These are phyloP conservation scores for Lymantria monacha DNA, from an alignment of 2,888 invertebrate genomes.

Conservation along the genomic window DNA sequence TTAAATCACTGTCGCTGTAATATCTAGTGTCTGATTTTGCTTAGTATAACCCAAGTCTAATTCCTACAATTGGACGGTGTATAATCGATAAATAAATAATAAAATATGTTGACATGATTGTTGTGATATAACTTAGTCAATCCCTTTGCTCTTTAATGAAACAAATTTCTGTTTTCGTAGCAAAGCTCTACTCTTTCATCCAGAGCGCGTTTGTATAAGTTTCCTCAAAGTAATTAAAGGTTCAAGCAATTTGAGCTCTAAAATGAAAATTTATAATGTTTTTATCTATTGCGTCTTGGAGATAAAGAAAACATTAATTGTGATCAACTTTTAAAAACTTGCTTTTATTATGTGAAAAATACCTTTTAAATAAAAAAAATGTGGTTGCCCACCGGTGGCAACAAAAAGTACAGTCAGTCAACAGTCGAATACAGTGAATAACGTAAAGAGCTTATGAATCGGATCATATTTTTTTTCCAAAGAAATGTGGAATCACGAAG, in stretches of 20 bases:
- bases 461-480: conserved; percentile 70
- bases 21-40: too few species aligned
- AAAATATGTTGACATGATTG: too few species aligned
- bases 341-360: background rate
- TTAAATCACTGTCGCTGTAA: too few species aligned
- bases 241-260: conserved; percentile 64
- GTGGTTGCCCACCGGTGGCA: conserved; percentile 22
- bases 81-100: too few species aligned
- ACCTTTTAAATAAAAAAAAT: conserved; percentile 9
- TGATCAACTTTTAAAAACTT: background rate
- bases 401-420: conserved; percentile 15
- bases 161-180: too few species aligned
- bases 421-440: conserved; percentile 61
- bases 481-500: conserved; percentile 76
- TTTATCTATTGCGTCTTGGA: conserved; percentile 42
- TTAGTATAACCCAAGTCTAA: too few species aligned
- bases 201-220: conserved; percentile 61
- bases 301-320: conserved; percentile 7
- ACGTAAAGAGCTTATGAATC: conserved; percentile 66
- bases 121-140: too few species aligned
- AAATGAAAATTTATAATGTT: conserved; percentile 65
- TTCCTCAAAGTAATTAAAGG: conserved; percentile 71
- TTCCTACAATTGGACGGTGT: too few species aligned
- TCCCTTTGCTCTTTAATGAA: too few species aligned
- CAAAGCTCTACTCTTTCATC: too few species aligned